Evolutionary conservation across 2,888 invertebrate genomes (phyloP), one percentile per base, ranked within the genome.

Genomic region (Epistrophe grossulariae): DNA sequence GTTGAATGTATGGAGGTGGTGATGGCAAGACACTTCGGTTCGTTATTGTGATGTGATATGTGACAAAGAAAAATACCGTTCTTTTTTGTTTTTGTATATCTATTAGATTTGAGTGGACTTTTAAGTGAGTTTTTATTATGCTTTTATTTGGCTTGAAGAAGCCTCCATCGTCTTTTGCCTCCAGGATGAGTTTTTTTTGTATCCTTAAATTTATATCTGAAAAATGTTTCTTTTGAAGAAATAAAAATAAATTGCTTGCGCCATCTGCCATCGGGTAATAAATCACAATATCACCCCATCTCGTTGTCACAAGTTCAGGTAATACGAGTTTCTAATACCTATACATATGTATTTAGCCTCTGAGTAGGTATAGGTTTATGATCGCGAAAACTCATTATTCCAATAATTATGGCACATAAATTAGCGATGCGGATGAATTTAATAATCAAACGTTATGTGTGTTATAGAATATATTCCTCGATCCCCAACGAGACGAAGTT

Each of bases 51-150:
- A 73, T 78, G 72, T 68, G 70, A 85, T 76, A 62, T 83, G 62
- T 79, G 87, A 72, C 76, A 79, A 76, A 76, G 66, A 48, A 72
- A 45, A 74, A 70, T 55, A 45, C 35, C 48, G 35, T 72, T 8
- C 35, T 76, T 72, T 78, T 64, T 28, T 19, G 19, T 64, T 45
- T 64, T n/a, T 24, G 6, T 19, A 24, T 45, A 24, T 45, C 66
- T 81, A 85, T 85, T 74, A 70, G 78, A 78, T 82, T 62, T 76
- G 40, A 87, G 83, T 87, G 87, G 79, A 79, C 72, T 74, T 82
- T 82, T 74, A 64, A 85, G 85, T 78, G 78, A 64, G 85, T 74
- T 82, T 76, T 79, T 79, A 79, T 82, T 74, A 74, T 76, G 73
- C 24, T 48, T 77, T 72, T 66, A 45, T 48, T 62, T 73, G 31